These are phyloP conservation scores for Heteromormyrus szaboi DNA, from an alignment of 2,797 vertebrate genomes.

Conservation along the genomic window DNA sequence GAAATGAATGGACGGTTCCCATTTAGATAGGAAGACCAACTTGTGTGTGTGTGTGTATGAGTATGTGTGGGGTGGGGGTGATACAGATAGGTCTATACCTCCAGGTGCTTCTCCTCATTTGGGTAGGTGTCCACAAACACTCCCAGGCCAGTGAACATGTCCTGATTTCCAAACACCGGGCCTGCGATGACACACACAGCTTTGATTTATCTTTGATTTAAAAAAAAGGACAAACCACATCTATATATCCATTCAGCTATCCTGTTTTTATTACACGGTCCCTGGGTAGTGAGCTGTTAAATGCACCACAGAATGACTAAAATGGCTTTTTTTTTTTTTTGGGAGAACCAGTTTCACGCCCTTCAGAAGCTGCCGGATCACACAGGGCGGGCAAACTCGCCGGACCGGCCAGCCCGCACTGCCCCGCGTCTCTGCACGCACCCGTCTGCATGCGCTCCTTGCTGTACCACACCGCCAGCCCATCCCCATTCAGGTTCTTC, in stretches of 20 bases:
- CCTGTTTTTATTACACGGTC: background rate
- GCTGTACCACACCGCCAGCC: conserved; percentile 89
- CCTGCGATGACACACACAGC: conserved; percentile 57
- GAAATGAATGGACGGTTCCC: too few species aligned
- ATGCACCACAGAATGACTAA: background rate
- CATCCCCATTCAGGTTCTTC: conserved; percentile 92
- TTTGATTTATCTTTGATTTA: background rate
- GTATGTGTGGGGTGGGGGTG: background rate
- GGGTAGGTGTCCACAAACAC: conserved; percentile 95
- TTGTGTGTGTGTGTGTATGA: too few species aligned
- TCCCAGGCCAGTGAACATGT: conserved; percentile 89
- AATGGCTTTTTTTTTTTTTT: background rate
- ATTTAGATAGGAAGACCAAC: background rate
- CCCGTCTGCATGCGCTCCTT: conserved; percentile 89
- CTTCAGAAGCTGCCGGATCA: background rate
- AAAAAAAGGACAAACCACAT: background rate
- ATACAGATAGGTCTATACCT: conserved; percentile 62
- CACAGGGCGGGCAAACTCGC: background rate
- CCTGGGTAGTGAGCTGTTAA: background rate
- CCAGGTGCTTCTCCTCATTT: conserved; percentile 92
- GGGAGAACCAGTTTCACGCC: background rate
- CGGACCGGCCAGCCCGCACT: background rate
- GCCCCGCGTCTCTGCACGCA: conserved; percentile 33
- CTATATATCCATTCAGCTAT: background rate
- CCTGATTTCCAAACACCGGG: conserved; percentile 91